Evolutionary conservation across 2,113 vertebrate genomes (phyloP).

Genomic region (Sturnus vulgaris): DNA sequence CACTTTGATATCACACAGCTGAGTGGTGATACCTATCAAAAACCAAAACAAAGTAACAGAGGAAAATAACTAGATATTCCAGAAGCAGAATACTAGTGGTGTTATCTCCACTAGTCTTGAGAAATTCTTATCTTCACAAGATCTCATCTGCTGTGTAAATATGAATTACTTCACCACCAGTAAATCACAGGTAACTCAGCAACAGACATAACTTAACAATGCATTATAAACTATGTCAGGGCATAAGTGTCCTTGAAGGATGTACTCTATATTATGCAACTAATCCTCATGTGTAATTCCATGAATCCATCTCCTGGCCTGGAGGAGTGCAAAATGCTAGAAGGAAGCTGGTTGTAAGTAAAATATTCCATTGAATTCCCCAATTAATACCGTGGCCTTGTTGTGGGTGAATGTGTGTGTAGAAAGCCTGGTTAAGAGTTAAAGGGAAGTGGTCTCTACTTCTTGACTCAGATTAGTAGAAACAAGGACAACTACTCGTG

Average conservation of each 20-base stretch:
- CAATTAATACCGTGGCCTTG: neutral
- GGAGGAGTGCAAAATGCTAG: neutral
- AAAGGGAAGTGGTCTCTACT: neutral
- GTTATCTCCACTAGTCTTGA: neutral
- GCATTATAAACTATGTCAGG: neutral
- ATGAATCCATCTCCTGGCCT: neutral
- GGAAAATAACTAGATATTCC: neutral
- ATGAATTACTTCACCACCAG: neutral
- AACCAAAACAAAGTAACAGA: neutral
- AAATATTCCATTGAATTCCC: neutral
- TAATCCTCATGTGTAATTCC: neutral
- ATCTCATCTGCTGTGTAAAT: neutral
- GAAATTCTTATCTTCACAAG: conserved; percentile 4
- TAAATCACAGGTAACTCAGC: neutral
- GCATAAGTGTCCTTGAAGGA: neutral
- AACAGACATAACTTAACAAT: neutral
- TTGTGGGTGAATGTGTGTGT: neutral
- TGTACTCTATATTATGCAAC: neutral
- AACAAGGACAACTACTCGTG: neutral
- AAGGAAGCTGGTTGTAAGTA: neutral
- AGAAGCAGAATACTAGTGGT: neutral
- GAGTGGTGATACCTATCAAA: neutral
- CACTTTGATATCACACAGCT: neutral
- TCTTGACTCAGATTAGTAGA: neutral
- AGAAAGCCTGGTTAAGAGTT: neutral